These are phyloP conservation scores for Drosophila arawakana DNA, from an alignment of 1,140 invertebrate genomes.

Conservation along the genomic window DNA sequence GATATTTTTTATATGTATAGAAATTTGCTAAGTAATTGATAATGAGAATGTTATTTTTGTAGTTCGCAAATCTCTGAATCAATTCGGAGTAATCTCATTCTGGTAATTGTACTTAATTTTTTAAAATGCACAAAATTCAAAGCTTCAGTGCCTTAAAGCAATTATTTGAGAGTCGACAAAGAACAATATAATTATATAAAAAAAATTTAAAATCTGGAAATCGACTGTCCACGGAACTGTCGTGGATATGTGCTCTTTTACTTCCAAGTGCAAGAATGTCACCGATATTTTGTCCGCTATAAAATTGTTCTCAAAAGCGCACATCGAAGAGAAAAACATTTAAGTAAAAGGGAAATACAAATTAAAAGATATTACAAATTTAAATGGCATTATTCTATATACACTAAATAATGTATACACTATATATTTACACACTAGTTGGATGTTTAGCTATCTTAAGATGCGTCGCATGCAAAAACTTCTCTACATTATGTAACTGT, in stretches of 20 bases:
- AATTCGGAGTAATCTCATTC: slow-evolving; percentile 10
- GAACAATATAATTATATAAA: slow-evolving; percentile 14
- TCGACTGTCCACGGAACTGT: slow-evolving; percentile 47
- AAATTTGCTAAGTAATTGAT: slow-evolving; percentile 59
- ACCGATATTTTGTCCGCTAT: slow-evolving; percentile 25
- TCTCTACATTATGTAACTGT: slow-evolving; percentile 76
- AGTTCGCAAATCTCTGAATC: slow-evolving; percentile 35
- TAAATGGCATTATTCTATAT: slow-evolving; percentile 70
- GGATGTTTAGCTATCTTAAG: slow-evolving; percentile 76
- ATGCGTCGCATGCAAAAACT: slow-evolving; percentile 39
- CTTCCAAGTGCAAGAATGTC: slow-evolving; percentile 3
- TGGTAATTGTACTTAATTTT: slow-evolving; percentile 52
- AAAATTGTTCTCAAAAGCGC: slow-evolving; percentile 45
- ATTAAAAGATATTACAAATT: slow-evolving; percentile 62
- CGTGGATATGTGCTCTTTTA: slow-evolving; percentile 42
- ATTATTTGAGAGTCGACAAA: slow-evolving; percentile 52
- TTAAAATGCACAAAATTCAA: slow-evolving; percentile 80
- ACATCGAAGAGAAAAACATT: slow-evolving; percentile 37
- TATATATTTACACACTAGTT: slow-evolving; percentile 79
- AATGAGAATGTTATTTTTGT: slow-evolving; percentile 52
- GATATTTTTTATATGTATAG: slow-evolving; percentile 76
- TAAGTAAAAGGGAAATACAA: background rate
- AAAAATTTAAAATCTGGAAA: slow-evolving; percentile 28
- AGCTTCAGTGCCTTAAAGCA: slow-evolving; percentile 83
- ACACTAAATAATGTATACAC: slow-evolving; percentile 67